Conservation (phyloP, 2,113 vertebrate species). For the Pelobates fuscus region DNA sequence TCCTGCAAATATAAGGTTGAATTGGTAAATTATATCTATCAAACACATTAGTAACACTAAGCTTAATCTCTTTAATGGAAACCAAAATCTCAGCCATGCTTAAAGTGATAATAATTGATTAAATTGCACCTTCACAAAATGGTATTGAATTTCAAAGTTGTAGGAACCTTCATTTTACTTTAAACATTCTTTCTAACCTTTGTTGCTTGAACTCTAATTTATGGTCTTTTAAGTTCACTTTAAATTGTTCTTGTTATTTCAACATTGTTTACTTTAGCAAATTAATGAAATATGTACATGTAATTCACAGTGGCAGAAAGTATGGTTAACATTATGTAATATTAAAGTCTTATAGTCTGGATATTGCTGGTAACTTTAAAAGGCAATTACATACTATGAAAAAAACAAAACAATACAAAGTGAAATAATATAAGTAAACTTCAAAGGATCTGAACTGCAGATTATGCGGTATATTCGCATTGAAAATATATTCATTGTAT, state of each 20-base stretch:
- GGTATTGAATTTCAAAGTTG: constrained; percentile 29
- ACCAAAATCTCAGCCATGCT: background rate
- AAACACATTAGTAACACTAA: constrained; percentile 7
- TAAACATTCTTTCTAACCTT: background rate
- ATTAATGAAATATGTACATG: background rate
- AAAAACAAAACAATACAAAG: background rate
- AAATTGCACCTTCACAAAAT: constrained; percentile 10
- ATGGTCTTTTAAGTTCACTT: constrained; percentile 21
- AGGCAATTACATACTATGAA: background rate
- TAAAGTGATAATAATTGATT: constrained; percentile 25
- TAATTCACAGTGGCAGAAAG: constrained; percentile 8
- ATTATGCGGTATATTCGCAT: background rate
- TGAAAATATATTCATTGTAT: background rate
- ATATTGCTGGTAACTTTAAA: background rate
- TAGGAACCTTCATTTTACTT: background rate
- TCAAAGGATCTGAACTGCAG: background rate
- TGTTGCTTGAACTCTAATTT: constrained; percentile 13
- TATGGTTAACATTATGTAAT: constrained; percentile 1
- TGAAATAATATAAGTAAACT: background rate
- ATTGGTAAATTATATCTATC: background rate
- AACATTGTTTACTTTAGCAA: constrained; percentile 15
- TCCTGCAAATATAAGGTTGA: background rate
- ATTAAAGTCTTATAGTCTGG: background rate
- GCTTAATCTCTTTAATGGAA: background rate
- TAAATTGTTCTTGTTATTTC: constrained; percentile 16